phyloP scores from a whole-genome alignment of 2,888 invertebrate genomes.

The Masnerella sp. region DNA sequence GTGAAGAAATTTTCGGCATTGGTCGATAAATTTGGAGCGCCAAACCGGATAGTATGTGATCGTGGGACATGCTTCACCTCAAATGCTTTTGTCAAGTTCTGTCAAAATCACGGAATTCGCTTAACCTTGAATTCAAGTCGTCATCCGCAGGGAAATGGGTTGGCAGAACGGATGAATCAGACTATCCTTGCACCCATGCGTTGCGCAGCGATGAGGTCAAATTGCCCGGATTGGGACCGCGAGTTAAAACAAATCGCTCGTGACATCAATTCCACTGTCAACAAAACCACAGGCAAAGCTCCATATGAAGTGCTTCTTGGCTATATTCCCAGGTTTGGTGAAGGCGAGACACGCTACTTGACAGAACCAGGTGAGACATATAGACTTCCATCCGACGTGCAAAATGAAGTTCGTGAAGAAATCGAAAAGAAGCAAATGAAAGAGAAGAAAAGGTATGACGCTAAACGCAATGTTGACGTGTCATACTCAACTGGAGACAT shows the following conservation, averaged over 20 bases:
- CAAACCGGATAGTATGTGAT: conserved; percentile 58
- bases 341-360: conserved; percentile 14
- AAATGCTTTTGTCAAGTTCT: not conserved
- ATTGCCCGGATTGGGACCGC: not conserved
- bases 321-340: conserved; percentile 35
- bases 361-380: not conserved
- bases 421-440: not conserved
- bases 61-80: conserved; percentile 57
- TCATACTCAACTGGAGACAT: conserved; percentile 2
- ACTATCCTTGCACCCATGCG: conserved; percentile 51
- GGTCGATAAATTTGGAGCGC: not conserved
- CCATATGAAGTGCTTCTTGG: conserved; percentile 51
- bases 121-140: conserved; percentile 51
- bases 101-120: conserved; percentile 43
- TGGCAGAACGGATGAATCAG: conserved; percentile 50
- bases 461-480: not conserved
- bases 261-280: conserved; percentile 44
- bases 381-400: not conserved
- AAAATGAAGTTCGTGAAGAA: not conserved
- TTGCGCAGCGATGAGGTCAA: not conserved
- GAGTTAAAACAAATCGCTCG: conserved; percentile 17
- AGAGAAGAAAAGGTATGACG: conserved; percentile 6
- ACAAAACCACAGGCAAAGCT: conserved; percentile 46
- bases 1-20: not conserved
- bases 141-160: conserved; percentile 58